phyloP scores from a whole-genome alignment of 2,797 vertebrate genomes.

The Gadopsis marmoratus region DNA sequence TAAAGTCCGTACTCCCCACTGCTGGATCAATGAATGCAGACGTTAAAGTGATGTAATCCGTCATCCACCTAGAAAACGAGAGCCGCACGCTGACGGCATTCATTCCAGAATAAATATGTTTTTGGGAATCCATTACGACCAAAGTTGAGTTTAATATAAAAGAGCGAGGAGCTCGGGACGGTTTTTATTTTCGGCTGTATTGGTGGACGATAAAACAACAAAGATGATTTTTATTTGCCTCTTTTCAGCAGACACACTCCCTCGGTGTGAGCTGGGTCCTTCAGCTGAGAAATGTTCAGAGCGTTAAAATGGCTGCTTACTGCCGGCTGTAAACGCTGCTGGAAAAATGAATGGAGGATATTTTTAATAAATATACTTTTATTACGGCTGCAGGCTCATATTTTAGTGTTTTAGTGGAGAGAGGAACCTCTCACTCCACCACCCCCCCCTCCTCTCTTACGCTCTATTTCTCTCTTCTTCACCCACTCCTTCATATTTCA shows the following conservation, averaged over 20 bases:
- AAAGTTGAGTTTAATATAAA: background rate
- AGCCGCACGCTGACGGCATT: background rate
- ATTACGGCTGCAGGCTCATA: constrained; percentile 65
- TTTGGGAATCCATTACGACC: background rate
- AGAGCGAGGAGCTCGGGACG: background rate
- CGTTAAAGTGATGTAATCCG: background rate
- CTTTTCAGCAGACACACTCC: constrained; percentile 8
- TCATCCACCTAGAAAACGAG: background rate
- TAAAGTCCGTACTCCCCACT: background rate
- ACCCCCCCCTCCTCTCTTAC: background rate
- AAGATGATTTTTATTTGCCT: constrained; percentile 25
- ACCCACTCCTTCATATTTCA: background rate
- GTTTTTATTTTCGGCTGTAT: background rate
- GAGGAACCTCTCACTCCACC: constrained; percentile 9
- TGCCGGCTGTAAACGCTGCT: constrained; percentile 59
- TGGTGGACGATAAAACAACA: constrained; percentile 43
- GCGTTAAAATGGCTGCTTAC: constrained; percentile 56
- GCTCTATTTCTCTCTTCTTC: background rate
- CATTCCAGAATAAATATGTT: background rate
- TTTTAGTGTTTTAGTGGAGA: constrained; percentile 59
- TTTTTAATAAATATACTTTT: constrained; percentile 70
- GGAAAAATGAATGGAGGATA: constrained; percentile 59
- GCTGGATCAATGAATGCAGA: too few species aligned
- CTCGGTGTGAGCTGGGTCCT: constrained; percentile 8
- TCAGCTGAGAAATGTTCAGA: constrained; percentile 40